Percentiles rank a stretch among this genome's conserved stretches.
Evolutionary conservation across 2,888 invertebrate genomes (phyloP).

Genomic region (Ectobius pallidus): DNA sequence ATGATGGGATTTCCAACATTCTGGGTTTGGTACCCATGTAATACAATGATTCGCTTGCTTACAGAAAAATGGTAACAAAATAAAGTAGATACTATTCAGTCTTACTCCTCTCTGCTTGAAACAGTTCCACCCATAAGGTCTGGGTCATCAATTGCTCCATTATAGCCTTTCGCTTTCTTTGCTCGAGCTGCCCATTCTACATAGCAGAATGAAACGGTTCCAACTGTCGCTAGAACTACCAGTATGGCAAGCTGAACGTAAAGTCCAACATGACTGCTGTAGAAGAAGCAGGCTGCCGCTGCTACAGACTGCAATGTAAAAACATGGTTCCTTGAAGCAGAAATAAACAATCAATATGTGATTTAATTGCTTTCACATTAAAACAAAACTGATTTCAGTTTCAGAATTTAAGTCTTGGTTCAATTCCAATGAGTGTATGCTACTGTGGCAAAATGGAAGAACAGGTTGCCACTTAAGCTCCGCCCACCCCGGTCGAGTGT

Average conservation of each 20-base stretch:
- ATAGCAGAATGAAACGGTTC: slow-evolving; percentile 76
- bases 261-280: slow-evolving; percentile 74
- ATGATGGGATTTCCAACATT: too few species aligned
- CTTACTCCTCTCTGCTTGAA: neutral
- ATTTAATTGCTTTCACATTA: neutral
- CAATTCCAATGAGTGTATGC: too few species aligned
- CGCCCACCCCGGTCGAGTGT: too few species aligned
- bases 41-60: too few species aligned
- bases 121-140: slow-evolving; percentile 4
- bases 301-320: slow-evolving; percentile 73
- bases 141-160: slow-evolving; percentile 27
- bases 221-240: slow-evolving; percentile 70
- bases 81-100: too few species aligned
- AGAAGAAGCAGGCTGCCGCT: slow-evolving; percentile 84
- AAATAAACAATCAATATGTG: slow-evolving; percentile 10
- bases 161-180: slow-evolving; percentile 22
- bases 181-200: slow-evolving; percentile 65
- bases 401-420: too few species aligned
- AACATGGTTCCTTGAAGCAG: too few species aligned
- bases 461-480: too few species aligned
- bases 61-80: too few species aligned
- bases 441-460: too few species aligned
- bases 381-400: neutral
- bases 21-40: too few species aligned
- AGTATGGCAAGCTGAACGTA: slow-evolving; percentile 76